A percentile compares a stretch with the other conserved stretches of the same genome.
phyloP scores from a whole-genome alignment of 2,888 invertebrate species.

The Metallyticus violacea region DNA sequence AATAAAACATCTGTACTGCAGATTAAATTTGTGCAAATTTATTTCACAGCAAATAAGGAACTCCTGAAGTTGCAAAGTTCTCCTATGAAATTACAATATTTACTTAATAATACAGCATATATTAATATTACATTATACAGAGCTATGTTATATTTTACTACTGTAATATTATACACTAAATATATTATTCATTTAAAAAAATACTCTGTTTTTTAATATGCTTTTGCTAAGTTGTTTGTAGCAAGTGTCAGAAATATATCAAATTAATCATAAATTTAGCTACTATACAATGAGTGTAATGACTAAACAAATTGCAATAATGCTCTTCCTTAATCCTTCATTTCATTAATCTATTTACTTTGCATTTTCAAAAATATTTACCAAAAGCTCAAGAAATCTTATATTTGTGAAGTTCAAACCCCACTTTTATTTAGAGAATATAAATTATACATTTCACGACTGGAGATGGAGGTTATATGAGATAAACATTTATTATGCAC shows the following conservation, averaged over 20 bases:
- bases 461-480: neutral
- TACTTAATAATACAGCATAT: neutral
- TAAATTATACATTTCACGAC: neutral
- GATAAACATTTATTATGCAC: neutral
- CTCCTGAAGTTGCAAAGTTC: neutral
- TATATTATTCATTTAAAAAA: constrained; percentile 6
- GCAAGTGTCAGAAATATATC: neutral
- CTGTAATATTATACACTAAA: constrained; percentile 11
- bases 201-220: constrained; percentile 1
- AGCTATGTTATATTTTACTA: constrained; percentile 1
- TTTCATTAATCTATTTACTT: neutral
- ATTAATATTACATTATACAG: neutral
- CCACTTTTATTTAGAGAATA: neutral
- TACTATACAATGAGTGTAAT: neutral
- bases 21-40: neutral
- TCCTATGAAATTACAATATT: neutral
- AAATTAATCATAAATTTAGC: neutral
- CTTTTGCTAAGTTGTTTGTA: neutral
- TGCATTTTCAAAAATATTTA: neutral
- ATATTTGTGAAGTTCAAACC: neutral
- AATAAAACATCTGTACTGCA: neutral
- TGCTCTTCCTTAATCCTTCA: neutral
- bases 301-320: neutral
- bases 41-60: constrained; percentile 2
- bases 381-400: neutral